A percentile compares a stretch with the other conserved stretches of the same genome.
phyloP scores from a whole-genome alignment of 2,888 invertebrate species.

The Papilio demoleus region DNA sequence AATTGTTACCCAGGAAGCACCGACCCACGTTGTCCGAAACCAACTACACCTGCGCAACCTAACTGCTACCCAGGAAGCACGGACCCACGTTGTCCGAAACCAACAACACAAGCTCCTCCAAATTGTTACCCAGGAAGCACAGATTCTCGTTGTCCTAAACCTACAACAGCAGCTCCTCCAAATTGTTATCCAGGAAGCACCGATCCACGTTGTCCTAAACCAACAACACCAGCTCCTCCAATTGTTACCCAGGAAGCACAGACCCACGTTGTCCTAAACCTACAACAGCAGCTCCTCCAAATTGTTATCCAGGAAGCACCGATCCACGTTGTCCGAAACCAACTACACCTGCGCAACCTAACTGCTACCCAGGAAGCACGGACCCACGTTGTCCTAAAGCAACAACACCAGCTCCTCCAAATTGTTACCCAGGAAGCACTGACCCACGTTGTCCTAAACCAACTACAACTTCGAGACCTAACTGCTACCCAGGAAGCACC shows the following conservation, averaged over 20 bases:
- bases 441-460: conserved; percentile 56
- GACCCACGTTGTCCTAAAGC: conserved; percentile 47
- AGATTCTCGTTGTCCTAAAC: conserved; percentile 53
- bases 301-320: conserved; percentile 56
- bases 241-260: conserved; percentile 58
- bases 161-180: conserved; percentile 45
- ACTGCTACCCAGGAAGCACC: conserved; percentile 56
- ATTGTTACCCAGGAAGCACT: conserved; percentile 58
- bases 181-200: conserved; percentile 46
- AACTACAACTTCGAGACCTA: conserved; percentile 48
- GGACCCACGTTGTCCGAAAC: conserved; percentile 55
- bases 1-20: conserved; percentile 46
- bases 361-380: conserved; percentile 46
- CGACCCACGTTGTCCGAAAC: conserved; percentile 45
- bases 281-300: conserved; percentile 49
- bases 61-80: conserved; percentile 59
- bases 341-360: conserved; percentile 44
- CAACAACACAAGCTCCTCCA: conserved; percentile 49
- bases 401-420: conserved; percentile 44
- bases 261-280: conserved; percentile 56
- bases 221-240: conserved; percentile 47
- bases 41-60: conserved; percentile 47
- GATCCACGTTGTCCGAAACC: conserved; percentile 53
- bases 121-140: conserved; percentile 56
- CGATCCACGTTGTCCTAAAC: conserved; percentile 45